Evolutionary conservation across 2,113 vertebrate genomes (phyloP).

Genomic region (Calidris pugnax): DNA sequence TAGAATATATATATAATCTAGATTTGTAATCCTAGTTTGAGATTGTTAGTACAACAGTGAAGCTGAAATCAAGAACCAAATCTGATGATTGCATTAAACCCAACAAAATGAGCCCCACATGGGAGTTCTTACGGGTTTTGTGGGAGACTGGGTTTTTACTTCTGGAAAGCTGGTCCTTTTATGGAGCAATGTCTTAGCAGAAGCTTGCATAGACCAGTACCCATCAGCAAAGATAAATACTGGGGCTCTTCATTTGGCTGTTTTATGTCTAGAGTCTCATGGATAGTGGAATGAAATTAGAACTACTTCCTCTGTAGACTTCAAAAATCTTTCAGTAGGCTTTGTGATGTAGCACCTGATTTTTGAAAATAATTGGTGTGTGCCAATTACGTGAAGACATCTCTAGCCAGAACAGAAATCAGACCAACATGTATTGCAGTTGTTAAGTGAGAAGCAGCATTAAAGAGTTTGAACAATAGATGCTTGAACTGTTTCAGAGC

Average conservation of each 20-base stretch:
- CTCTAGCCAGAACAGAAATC: not conserved
- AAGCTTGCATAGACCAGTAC: not conserved
- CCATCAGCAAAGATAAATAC: not conserved
- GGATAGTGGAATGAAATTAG: not conserved
- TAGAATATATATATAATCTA: not conserved
- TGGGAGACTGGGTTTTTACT: not conserved
- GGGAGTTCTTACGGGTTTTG: not conserved
- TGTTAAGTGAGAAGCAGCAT: not conserved
- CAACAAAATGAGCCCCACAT: not conserved
- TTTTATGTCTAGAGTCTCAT: not conserved
- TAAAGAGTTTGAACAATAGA: not conserved
- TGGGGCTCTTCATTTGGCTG: not conserved
- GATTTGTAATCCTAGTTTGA: not conserved
- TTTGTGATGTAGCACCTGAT: not conserved
- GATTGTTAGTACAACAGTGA: not conserved
- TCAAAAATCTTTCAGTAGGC: not conserved
- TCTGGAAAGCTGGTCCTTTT: not conserved
- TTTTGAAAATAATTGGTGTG: not conserved
- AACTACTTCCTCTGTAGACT: not conserved
- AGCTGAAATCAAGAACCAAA: not conserved
- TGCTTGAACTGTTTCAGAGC: not conserved
- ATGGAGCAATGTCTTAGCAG: not conserved
- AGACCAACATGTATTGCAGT: not conserved
- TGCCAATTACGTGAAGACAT: not conserved
- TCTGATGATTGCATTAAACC: not conserved